Evolutionary conservation across 1,140 invertebrate species (phyloP).

Genomic region (Drosophila bifasciata): DNA sequence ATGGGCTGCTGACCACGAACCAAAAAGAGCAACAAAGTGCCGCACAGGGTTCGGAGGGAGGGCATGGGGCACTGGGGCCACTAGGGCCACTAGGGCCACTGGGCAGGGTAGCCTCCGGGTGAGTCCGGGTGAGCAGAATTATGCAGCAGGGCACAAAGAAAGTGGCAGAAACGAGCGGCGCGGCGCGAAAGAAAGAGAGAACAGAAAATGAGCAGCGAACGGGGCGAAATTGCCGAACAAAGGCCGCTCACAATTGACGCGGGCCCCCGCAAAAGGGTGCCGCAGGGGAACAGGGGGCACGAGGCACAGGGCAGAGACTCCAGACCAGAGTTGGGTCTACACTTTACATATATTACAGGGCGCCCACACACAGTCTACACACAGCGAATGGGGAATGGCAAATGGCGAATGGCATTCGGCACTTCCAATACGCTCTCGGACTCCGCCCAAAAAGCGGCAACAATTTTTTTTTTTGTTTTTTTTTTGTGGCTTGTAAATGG

Average conservation of each 20-base stretch:
- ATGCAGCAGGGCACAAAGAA: slow-evolving; percentile 54
- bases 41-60: slow-evolving; percentile 15
- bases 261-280: slow-evolving; percentile 23
- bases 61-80: background rate
- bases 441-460: background rate
- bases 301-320: background rate
- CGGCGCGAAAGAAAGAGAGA: slow-evolving; percentile 18
- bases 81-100: background rate
- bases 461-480: background rate
- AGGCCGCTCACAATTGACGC: slow-evolving; percentile 40
- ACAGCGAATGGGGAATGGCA: slow-evolving; percentile 4
- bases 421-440: too few relatives aligned
- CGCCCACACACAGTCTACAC: slow-evolving; percentile 24
- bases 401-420: background rate
- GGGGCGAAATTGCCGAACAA: slow-evolving; percentile 68
- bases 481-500: background rate
- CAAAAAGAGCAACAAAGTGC: slow-evolving; percentile 62
- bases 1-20: slow-evolving; percentile 66
- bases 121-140: slow-evolving; percentile 41
- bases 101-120: background rate
- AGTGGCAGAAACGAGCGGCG: slow-evolving; percentile 26
- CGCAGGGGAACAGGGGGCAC: background rate
- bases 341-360: slow-evolving; percentile 43
- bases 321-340: slow-evolving; percentile 7
- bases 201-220: slow-evolving; percentile 65